Evolutionary conservation across 2,113 vertebrate genomes (phyloP), one percentile per base, ranked within the genome.

Genomic region (Dendropsophus ebraccatus): DNA sequence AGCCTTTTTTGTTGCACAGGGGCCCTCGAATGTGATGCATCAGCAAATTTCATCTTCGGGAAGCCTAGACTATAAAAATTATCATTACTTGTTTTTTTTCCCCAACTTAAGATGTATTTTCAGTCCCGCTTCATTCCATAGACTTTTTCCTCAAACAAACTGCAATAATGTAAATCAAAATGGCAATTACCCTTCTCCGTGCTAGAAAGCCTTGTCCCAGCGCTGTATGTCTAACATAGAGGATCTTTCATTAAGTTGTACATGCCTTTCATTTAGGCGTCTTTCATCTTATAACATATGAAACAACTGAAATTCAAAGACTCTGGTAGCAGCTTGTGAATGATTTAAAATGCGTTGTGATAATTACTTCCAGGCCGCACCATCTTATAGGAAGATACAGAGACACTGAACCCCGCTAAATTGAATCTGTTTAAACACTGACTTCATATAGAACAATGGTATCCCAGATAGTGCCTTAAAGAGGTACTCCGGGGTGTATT

Each of bases 201-300:
- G 16, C 21, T 69, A 78, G 83, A 45, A 28, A 79, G 62, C 74
- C 56, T 30, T 54, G 30, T 35, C 56, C 32, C 16, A 35, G 70
- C 35, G 78, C 12, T 73, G 52, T 73, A 58, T 74, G 54, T 76
- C 41, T 76, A 19, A 76, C 75, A 12, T 7, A 2, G 37, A 17
- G 56, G 76, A 62, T 62, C 52, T 84, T 47, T 76, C 72, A 76
- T 75, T 76, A 28, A 76, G 37, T 50, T 52, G 45, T 79, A 69
- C 60, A 85, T 79, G 74, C 72, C 62, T 78, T 69, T 79, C 28
- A 67, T 85, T 85, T 37, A 35, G n/a, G 37, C 30, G n/a, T 60
- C 83, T 85, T 85, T 85, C 58, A 85, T 85, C 74, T 76, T 52
- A 45, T n/a, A 84, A 65, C 45, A 65, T 84, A 67, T 77, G 73